A percentile compares a stretch with the other conserved stretches of the same genome.
Conservation (phyloP, 2,113 vertebrate species). For the Cheirogaleus medius region DNA sequence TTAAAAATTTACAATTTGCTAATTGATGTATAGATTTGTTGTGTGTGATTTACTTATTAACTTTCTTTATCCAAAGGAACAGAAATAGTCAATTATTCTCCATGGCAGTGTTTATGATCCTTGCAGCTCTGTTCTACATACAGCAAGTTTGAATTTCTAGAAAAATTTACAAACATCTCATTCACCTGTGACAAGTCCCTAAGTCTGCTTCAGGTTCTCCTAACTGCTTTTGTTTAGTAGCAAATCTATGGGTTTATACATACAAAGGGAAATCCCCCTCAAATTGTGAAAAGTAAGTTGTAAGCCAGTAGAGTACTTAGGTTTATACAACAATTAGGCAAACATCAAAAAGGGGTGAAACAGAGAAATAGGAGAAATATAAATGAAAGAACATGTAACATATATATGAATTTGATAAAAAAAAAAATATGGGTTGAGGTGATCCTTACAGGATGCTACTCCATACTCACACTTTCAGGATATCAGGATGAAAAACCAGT, state of each 20-base stretch:
- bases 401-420: neutral
- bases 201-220: neutral
- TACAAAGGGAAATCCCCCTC: neutral
- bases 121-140: neutral
- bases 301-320: neutral
- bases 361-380: neutral
- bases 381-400: neutral
- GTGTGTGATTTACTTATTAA: neutral
- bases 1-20: neutral
- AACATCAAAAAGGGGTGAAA: neutral
- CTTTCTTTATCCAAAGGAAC: neutral
- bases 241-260: neutral
- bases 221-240: neutral
- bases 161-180: neutral
- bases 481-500: neutral
- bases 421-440: neutral
- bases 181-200: neutral
- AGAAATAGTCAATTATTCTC: neutral
- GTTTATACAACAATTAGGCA: neutral
- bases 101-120: neutral
- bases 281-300: neutral
- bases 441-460: neutral
- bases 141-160: neutral
- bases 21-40: neutral
- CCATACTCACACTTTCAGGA: neutral